Evolutionary conservation across 2,797 vertebrate genomes (phyloP).

Genomic region (Microctenopoma stevenorrisi): DNA sequence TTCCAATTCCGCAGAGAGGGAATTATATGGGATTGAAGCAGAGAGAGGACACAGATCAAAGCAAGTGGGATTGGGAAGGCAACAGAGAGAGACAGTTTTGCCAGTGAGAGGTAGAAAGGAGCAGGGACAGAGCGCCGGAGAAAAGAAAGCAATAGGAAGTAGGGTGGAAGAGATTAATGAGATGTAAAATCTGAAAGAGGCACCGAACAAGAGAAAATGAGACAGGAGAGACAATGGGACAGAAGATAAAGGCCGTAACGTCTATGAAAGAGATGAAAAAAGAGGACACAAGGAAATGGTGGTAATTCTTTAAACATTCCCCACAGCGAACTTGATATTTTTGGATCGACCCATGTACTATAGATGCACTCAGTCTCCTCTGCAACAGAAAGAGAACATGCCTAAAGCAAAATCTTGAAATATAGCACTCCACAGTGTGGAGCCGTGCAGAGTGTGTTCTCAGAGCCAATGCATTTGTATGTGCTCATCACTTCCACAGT

Average conservation of each 20-base stretch:
- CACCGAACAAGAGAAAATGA: conserved; percentile 23
- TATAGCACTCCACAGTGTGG: conserved; percentile 44
- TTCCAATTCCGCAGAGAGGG: conserved; percentile 84
- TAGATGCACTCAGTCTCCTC: conserved; percentile 62
- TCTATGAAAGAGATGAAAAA: background rate
- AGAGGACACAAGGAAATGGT: conserved; percentile 16
- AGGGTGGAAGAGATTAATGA: conserved; percentile 21
- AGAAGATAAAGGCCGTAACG: conserved; percentile 3
- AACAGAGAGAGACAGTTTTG: conserved; percentile 38
- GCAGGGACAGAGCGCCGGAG: conserved; percentile 8
- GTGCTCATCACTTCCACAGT: conserved; percentile 48
- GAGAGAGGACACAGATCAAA: conserved; percentile 79
- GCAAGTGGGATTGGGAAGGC: conserved; percentile 68
- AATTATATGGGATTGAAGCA: conserved; percentile 84
- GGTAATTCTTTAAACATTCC: conserved; percentile 23
- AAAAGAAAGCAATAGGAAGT: conserved; percentile 17
- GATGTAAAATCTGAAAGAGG: conserved; percentile 22
- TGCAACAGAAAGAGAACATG: conserved; percentile 63
- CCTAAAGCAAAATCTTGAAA: conserved; percentile 70
- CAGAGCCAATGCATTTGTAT: conserved; percentile 48
- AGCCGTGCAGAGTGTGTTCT: conserved; percentile 41
- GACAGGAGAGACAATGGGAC: conserved; percentile 5
- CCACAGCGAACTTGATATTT: conserved; percentile 45
- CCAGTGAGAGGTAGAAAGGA: conserved; percentile 33
- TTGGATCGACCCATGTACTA: conserved; percentile 43